phyloP scores from a whole-genome alignment of 1,140 invertebrate species.

The Dendroctonus valens region DNA sequence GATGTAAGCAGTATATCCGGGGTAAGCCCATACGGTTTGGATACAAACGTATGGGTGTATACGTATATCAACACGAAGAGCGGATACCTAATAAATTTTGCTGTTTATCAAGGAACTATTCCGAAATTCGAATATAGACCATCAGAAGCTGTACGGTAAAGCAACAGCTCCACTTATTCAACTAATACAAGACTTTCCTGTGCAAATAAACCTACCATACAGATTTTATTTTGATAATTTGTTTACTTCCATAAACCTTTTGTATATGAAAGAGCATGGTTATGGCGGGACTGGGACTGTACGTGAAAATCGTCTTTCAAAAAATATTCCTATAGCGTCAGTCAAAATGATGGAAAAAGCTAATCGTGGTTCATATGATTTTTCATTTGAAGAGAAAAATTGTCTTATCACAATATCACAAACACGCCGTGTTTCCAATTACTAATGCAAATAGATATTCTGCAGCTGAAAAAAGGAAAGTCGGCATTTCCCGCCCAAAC shows the following conservation, averaged over 20 bases:
- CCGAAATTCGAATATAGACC: no score
- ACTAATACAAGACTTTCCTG: no score
- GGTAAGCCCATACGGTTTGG: constrained; percentile 36
- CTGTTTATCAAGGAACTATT: no score
- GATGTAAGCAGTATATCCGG: constrained; percentile 37
- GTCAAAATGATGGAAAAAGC: no score
- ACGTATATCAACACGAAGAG: no score
- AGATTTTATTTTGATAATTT: constrained; percentile 26
- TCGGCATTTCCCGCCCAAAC: no score
- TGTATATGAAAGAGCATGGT: neutral
- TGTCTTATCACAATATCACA: constrained; percentile 6
- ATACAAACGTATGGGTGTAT: no score
- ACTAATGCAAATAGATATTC: constrained; percentile 1
- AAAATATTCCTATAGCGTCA: constrained; percentile 2
- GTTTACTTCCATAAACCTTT: constrained; percentile 10
- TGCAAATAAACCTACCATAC: no score
- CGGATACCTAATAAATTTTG: no score
- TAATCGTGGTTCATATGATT: neutral
- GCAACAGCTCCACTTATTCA: no score
- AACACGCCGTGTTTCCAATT: neutral
- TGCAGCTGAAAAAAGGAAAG: constrained; percentile 1
- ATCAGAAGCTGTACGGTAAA: no score
- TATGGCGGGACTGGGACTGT: constrained; percentile 5
- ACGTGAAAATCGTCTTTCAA: constrained; percentile 1
- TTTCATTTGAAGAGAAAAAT: neutral